Evolutionary conservation across 2,797 vertebrate species (phyloP), one percentile per base, ranked within the genome.

Genomic region (Momotus momota): DNA sequence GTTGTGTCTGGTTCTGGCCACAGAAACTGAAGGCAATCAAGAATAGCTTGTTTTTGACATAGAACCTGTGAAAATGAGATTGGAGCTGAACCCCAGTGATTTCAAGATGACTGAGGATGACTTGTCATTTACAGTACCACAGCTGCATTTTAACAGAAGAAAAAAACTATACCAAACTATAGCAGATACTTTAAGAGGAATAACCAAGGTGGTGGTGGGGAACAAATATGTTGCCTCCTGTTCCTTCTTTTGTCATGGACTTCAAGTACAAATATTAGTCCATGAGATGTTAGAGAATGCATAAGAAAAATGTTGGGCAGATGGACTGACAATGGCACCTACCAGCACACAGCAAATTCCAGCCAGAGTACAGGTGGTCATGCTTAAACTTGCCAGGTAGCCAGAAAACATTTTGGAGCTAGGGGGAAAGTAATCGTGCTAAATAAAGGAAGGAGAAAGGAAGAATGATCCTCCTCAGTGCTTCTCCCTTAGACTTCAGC

Each of bases 401-500:
- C 65, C 54, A 64, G 64, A 58, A 83, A 93, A 88, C 4, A 35
- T 64, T 55, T 62, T 12, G 7, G 14, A 8, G 22, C 6, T 25
- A 26, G 21, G 8, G 6, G 35, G 10, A 12, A 9, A 54, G 38
- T 77, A 89, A 80, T 40, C 60, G 58, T 51, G 61, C 17, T 80
- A 38, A 83, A 67, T 18, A 71, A 86, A 66, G 52, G 46, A 90
- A 91, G 43, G 20, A 85, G 55, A 81, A 73, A 72, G 69, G 55
- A 94, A 81, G 69, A 92, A 79, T 80, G 29, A 86, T 86, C 49
- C 25, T 94, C 70, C 65, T 91, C 75, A 86, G 58, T 67, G 43
- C 51, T 91, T 91, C 84, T 94, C 60, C 43, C 41, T 92, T 91
- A 93, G 90, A 83, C 62, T 91, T 91, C 86, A 91, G 90, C 89